phyloP scores from a whole-genome alignment of 2,113 vertebrate species.

The Donacobius atricapilla region DNA sequence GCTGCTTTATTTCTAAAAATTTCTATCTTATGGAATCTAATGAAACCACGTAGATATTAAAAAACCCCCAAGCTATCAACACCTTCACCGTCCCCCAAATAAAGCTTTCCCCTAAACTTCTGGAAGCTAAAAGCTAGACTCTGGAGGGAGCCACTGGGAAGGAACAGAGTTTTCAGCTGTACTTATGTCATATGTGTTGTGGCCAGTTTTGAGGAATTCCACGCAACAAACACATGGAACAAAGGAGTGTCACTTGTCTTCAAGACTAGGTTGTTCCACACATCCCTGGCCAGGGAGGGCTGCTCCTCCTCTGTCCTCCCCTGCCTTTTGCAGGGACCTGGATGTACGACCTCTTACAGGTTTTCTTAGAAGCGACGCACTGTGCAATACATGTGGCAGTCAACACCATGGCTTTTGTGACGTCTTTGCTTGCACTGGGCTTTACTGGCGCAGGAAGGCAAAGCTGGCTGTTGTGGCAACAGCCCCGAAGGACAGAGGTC shows the following conservation, averaged over 20 bases:
- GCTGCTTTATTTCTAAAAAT: slow-evolving; percentile 56
- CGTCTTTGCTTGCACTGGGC: neutral
- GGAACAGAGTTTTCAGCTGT: neutral
- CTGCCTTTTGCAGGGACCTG: neutral
- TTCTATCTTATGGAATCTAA: slow-evolving; percentile 63
- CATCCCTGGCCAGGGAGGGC: neutral
- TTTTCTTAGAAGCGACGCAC: rapidly evolving
- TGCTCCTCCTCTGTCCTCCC: neutral
- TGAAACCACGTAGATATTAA: slow-evolving; percentile 54
- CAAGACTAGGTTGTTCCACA: neutral
- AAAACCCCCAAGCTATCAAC: neutral
- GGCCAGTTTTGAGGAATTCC: neutral
- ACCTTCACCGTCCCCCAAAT: neutral
- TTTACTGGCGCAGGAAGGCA: neutral
- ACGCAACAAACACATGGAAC: neutral
- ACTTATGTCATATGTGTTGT: neutral
- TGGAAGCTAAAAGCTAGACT: neutral
- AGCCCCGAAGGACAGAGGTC: neutral
- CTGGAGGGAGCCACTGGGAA: slow-evolving; percentile 8
- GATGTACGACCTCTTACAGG: rapidly evolving
- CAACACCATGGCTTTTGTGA: neutral
- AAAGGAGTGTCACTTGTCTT: neutral
- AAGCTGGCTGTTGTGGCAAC: neutral
- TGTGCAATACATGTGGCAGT: rapidly evolving
- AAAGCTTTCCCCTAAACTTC: neutral